Evolutionary conservation across 2,113 vertebrate species (phyloP), one percentile per base, ranked within the genome.

Genomic region (Myodes glareolus): DNA sequence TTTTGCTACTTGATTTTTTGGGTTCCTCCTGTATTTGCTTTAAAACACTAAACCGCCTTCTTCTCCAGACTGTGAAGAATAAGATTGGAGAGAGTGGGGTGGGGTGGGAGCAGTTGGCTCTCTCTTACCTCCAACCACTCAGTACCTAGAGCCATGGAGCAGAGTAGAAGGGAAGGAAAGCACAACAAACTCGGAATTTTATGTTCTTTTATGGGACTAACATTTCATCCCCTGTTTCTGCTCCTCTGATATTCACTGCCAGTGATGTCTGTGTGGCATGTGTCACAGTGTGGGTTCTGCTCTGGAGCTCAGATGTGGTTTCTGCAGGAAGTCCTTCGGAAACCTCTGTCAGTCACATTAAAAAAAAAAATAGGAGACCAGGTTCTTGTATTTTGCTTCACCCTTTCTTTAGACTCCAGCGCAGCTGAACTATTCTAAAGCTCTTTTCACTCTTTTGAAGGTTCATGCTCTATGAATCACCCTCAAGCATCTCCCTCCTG

Each of bases 51-150:
- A 70, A 7, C 19, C 7, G 5, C 17, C 14, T 8, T 42, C 72
- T 16, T 1, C 10, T 3, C 21, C 36, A 81, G 52, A 70, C 5
- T 61, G 55, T 19, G 11, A 67, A 73, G 33, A 76, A 72, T 75
- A 29, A 82, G 63, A 45, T 61, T 10, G 5, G 0, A 4, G 68
- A 33, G 8, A 23, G 4, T 16, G 29, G 0, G 4, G 4, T 5
- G 1, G 11, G 16, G 7, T 19, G 4, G 6, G 4, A 31, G 4
- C 6, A 14, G 3, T 0, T 23, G 52, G 11, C 0, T 4, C 0
- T 70, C 25, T 89, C 50, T 11, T 45, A 17, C 10, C 11, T 94
- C 42, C 6, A 29, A 6, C 2, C 50, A 33, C 39, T 63, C 27
- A 12, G 25, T 6, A 80, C 13, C 65, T 95, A 13, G 12, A 93